A percentile compares a stretch with the other conserved stretches of the same genome.
Conservation (phyloP, 2,888 invertebrate species). For the Endotricha flammealis region DNA sequence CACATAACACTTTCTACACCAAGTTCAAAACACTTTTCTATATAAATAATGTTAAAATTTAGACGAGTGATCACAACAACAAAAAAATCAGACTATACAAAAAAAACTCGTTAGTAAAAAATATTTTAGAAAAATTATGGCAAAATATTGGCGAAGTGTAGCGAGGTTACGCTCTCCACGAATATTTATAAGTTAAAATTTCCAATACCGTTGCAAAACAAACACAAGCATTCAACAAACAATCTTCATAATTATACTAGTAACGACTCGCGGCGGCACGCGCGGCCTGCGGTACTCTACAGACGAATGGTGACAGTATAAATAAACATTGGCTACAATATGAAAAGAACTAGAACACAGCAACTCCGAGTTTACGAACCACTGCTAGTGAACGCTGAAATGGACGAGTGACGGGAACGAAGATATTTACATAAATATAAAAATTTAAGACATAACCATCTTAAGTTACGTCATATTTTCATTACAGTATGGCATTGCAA, state of each 20-base stretch:
- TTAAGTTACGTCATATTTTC: conserved; percentile 52
- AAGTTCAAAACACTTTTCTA: conserved; percentile 42
- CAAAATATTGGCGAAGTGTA: conserved; percentile 73
- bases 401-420: conserved; percentile 28
- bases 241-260: conserved; percentile 43
- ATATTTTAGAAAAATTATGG: conserved; percentile 61
- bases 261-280: conserved; percentile 33
- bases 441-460: conserved; percentile 56
- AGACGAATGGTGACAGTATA: conserved; percentile 28
- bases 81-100: conserved; percentile 44
- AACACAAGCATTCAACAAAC: conserved; percentile 44
- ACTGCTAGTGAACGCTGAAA: background rate
- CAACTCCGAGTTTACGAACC: conserved; percentile 4
- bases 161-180: conserved; percentile 50
- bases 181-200: conserved; percentile 53
- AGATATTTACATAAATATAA: conserved; percentile 66
- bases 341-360: conserved; percentile 18
- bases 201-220: conserved; percentile 44
- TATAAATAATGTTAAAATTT: conserved; percentile 60
- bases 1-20: conserved; percentile 51
- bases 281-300: conserved; percentile 24
- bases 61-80: conserved; percentile 42
- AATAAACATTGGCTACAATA: conserved; percentile 28
- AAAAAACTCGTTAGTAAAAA: conserved; percentile 51
- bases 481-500: conserved; percentile 68